Base-by-base conservation (phyloP, 2,797 vertebrate genomes). In the Gymnocypris eckloni region DNA sequence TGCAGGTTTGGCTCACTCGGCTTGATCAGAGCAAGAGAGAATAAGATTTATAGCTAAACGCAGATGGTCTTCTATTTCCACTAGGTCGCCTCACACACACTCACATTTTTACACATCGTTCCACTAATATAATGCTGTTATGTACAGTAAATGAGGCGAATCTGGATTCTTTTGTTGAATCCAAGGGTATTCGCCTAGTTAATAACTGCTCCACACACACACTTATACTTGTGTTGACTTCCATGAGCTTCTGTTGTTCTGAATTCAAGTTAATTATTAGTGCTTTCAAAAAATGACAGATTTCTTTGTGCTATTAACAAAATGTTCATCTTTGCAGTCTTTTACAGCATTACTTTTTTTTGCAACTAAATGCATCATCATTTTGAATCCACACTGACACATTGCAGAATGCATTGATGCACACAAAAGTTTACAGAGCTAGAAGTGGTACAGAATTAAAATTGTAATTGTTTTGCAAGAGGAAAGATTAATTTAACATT, bases 21-120 rank as follows among this genome's bases (percentile, higher is more conserved):
- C 20, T 87, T 89, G 87, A 85, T 76, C 66, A 52, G 25, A 69
- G 85, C 43, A 39, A 59, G 50, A 72, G 48, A 50, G 16, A 45
- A 33, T 70, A 37, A 10, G 84, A 90, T 88, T 89, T 67, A 88
- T 89, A 73, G 79, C 86, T 28, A 50, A 89, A 78, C 45, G 41
- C 89, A 90, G 87, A 84, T 90, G 86, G 84, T 72, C 25, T 79
- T 81, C 22, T 41, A 71, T 43, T 45, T 70, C 15, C 66, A 64
- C 2, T 11, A 22, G 28, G 15, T 48, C 56, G 76, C 18, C 64
- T 77, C 28, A 66, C 39, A 67, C 69, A 41, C 45, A 64, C 48
- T 69, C 28, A 39, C 64, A 52, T n/a, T 33, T 56, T 86, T 52
- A 13, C 16, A 43, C 37, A 9, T 59, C 37, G 13, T 59, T 78